Evolutionary conservation across 2,797 vertebrate species (phyloP), one percentile per base, ranked within the genome.

Genomic region (Sebastes miniatus): DNA sequence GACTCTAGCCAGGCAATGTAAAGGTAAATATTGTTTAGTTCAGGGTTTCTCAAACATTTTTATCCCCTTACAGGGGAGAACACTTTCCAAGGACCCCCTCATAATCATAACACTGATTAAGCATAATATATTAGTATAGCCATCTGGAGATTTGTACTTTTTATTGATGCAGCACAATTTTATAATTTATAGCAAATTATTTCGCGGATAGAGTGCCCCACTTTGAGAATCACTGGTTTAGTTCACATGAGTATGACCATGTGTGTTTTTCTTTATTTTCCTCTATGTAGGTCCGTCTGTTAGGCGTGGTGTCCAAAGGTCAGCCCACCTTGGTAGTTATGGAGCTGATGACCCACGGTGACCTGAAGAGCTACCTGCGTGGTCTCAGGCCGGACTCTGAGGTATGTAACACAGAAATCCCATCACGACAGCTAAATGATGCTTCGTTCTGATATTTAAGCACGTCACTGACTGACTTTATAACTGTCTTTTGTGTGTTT

Each of bases 261-360:
- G 3, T 63, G 12, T 72, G 7, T 76, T 62, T 80, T 20, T 65
- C 14, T 32, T 34, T 29, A 7, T 57, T 67, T 66, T 58, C 10
- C 22, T 59, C 6, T 56, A 54, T 63, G 3, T 84, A 99, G 98
- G 98, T 99, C 3, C 97, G 98, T 59, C 95, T 99, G 79, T 89
- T 99, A 0, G 98, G 99, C 4, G 99, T 99, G 73, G 99, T 99
- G 22, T 99, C 98, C 11, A 99, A 98, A 89, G 98, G 98, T 34
- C 99, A 99, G 58, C 99, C 99, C 0, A 97, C 98, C 0, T 93
- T 99, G 78, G 99, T 99, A 6, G 97, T 99, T 79, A 99, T 99
- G 99, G 99, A 99, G 91, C 83, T 99, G 76, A 99, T 99, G 99
- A 97, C 97, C 24, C 97, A 99, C 0, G 98, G 99, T 1, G 99